These are phyloP conservation scores for Oncopodura yosiiana DNA, from an alignment of 1,140 invertebrate genomes.

Conservation along the genomic window DNA sequence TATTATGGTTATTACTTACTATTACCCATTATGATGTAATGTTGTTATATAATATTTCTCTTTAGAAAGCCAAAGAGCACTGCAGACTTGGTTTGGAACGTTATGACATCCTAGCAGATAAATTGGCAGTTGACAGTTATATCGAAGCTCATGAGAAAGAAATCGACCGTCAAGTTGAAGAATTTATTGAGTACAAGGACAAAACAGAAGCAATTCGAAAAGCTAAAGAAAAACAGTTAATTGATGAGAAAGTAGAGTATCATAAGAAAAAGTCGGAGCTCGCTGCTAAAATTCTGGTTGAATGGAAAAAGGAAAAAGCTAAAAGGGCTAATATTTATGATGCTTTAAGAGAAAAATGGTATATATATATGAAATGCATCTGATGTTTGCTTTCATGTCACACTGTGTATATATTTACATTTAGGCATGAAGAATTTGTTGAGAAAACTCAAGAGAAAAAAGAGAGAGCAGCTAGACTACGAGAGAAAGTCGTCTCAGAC, in stretches of 20 bases:
- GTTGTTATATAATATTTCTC: no score
- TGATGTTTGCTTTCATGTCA: background rate
- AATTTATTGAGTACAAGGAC: constrained; percentile 26
- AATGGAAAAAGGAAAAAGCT: constrained; percentile 13
- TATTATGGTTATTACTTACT: no score
- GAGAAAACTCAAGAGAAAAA: constrained; percentile 11
- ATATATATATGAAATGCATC: no score
- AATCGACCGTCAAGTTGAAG: constrained; percentile 31
- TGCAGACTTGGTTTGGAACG: no score
- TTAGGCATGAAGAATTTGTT: constrained; percentile 25
- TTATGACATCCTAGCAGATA: no score
- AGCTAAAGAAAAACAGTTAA: constrained; percentile 25
- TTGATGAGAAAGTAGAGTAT: constrained; percentile 24
- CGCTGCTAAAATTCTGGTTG: constrained; percentile 15
- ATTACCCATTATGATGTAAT: no score
- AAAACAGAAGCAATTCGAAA: constrained; percentile 19
- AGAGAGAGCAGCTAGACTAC: constrained; percentile 1
- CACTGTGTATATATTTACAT: background rate
- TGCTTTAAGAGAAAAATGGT: constrained; percentile 29
- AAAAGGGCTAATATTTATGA: constrained; percentile 20
- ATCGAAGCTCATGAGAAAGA: constrained; percentile 30
- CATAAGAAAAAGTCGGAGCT: constrained; percentile 23
- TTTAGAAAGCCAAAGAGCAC: no score
- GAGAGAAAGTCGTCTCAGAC: constrained; percentile 17
- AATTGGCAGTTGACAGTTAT: constrained; percentile 24